These are phyloP conservation scores for Gymnoscopelus braueri DNA, from an alignment of 2,797 vertebrate genomes.

Conservation along the genomic window DNA sequence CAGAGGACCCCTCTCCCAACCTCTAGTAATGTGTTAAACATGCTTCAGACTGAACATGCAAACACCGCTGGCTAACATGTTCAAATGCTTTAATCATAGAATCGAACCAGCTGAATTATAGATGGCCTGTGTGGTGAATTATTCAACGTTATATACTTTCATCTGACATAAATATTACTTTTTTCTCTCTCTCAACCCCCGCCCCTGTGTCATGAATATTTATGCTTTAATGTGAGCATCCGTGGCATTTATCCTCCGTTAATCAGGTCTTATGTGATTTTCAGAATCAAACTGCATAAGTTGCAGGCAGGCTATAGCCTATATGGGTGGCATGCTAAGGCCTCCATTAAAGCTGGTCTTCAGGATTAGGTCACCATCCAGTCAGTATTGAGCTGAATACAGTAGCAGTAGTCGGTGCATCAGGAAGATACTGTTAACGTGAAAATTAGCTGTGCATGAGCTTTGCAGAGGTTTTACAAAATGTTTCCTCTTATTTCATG, in stretches of 20 bases:
- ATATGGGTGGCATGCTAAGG: constrained; percentile 61
- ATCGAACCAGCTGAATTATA: constrained; percentile 83
- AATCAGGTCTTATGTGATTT: constrained; percentile 83
- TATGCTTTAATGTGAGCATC: constrained; percentile 81
- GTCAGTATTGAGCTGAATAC: constrained; percentile 47
- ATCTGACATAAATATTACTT: constrained; percentile 84
- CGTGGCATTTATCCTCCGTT: constrained; percentile 79
- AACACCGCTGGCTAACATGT: constrained; percentile 77
- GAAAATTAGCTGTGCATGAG: constrained; percentile 28
- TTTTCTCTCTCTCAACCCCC: constrained; percentile 39
- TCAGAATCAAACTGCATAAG: constrained; percentile 78
- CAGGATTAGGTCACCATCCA: constrained; percentile 69
- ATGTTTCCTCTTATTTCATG: background rate
- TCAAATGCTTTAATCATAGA: constrained; percentile 82
- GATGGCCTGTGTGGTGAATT: constrained; percentile 76
- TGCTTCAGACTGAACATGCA: constrained; percentile 76
- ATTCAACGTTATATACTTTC: constrained; percentile 83
- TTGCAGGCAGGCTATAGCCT: constrained; percentile 56
- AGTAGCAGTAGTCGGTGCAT: constrained; percentile 16
- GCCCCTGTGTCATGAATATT: constrained; percentile 79
- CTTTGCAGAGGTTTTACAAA: constrained; percentile 11
- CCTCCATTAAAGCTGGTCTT: constrained; percentile 66
- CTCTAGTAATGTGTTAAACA: constrained; percentile 74
- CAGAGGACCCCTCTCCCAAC: constrained; percentile 46
- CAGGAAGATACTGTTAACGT: constrained; percentile 34